phyloP scores from a whole-genome alignment of 2,113 vertebrate species.

The Narcine bancroftii region DNA sequence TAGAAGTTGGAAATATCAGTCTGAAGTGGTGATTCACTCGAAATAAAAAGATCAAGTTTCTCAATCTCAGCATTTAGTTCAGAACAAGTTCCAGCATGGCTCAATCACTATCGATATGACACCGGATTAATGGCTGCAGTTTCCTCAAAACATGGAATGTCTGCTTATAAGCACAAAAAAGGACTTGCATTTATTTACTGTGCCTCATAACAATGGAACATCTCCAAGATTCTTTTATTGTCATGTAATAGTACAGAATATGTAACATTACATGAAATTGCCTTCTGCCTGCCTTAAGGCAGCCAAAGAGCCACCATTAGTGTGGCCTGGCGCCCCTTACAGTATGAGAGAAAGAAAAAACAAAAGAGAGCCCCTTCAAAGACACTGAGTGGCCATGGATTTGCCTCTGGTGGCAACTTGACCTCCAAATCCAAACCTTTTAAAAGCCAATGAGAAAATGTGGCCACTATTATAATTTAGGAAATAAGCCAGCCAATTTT shows the following conservation, averaged over 20 bases:
- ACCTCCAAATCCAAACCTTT: too few relatives aligned
- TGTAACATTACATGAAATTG: too few relatives aligned
- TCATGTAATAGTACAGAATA: too few relatives aligned
- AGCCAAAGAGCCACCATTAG: too few relatives aligned
- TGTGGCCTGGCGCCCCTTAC: too few relatives aligned
- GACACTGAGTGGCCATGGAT: too few relatives aligned
- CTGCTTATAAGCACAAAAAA: neutral
- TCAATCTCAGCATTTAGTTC: neutral
- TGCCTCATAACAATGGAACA: neutral
- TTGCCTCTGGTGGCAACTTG: too few relatives aligned
- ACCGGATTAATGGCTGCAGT: neutral
- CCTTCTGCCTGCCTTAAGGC: too few relatives aligned
- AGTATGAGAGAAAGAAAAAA: too few relatives aligned
- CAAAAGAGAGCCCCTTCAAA: too few relatives aligned
- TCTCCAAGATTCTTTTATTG: neutral
- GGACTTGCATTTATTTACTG: neutral
- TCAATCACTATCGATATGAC: too few relatives aligned
- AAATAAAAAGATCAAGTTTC: neutral
- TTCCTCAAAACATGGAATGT: neutral
- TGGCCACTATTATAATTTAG: neutral
- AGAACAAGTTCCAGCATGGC: neutral
- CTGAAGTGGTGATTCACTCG: neutral
- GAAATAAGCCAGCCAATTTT: neutral
- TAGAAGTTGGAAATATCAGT: neutral
- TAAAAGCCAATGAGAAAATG: neutral